Evolutionary conservation across 2,113 vertebrate genomes (phyloP), one percentile per base, ranked within the genome.

Genomic region (Hemibagrus wyckioides): DNA sequence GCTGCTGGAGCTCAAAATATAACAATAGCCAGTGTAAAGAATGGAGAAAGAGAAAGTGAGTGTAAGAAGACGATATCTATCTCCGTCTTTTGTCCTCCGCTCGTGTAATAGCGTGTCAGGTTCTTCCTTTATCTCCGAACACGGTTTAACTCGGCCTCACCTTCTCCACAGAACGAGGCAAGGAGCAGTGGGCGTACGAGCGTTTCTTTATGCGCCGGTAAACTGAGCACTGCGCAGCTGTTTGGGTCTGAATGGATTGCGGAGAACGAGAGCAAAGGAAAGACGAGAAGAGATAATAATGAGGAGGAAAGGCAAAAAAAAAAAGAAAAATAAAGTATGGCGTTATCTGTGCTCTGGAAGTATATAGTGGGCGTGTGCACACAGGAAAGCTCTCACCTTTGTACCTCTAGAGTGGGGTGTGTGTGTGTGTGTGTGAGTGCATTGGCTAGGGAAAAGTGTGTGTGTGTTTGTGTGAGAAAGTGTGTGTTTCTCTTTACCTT

Each of bases 401-500:
- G 79, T 57, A 80, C 79, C 21, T 36, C 5, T 10, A 57, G 54
- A 39, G 54, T 23, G 21, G 54, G 57, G 2, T 52, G n/a, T 9
- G 48, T 79, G 73, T 76, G 39, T 73, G 39, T 41, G 69, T 10
- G 36, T 39, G 44, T 50, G 25, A 50, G 28, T n/a, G 44, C 4
- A 6, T n/a, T 25, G 5, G 15, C 6, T 71, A 63, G 3, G 41
- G 15, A 6, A 2, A 3, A 28, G 71, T 71, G 25, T 65, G 44
- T 81, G 63, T 83, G 86, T 59, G 54, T 63, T 69, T 52, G 39
- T 86, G 73, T 87, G 69, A 61, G 71, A 25, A 33, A 61, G 86
- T 39, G 36, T 59, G 80, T 86, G 67, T 21, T 25, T 79, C 50
- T 67, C 17, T 23, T 41, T 90, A 95, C 95, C 94, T 95, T 95